phyloP scores from a whole-genome alignment of 2,797 vertebrate genomes.

The Sparus aurata region DNA sequence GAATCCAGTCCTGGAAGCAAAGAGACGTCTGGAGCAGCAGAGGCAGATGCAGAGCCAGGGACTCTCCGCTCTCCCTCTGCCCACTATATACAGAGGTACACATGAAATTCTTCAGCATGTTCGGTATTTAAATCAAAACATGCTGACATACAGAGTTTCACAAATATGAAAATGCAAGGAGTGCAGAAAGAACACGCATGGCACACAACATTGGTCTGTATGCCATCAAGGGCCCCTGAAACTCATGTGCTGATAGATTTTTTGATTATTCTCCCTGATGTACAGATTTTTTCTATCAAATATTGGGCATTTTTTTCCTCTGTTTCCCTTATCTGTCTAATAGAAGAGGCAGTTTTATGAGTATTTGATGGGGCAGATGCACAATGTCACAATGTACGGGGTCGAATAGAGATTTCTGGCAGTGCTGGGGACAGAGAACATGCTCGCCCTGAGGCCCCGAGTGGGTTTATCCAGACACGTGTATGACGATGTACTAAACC shows the following conservation, averaged over 20 bases:
- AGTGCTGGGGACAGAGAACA: constrained; percentile 62
- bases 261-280: background rate
- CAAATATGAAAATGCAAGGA: constrained; percentile 29
- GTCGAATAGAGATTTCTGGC: constrained; percentile 55
- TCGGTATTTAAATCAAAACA: constrained; percentile 20
- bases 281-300: background rate
- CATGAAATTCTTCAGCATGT: background rate
- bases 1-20: constrained; percentile 99
- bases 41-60: constrained; percentile 97
- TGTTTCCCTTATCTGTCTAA: background rate
- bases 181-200: background rate
- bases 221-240: background rate
- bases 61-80: constrained; percentile 94
- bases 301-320: constrained; percentile 17
- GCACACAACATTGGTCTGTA: background rate
- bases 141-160: constrained; percentile 13
- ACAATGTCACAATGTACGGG: constrained; percentile 54
- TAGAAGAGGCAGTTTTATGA: constrained; percentile 31
- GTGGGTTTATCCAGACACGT: constrained; percentile 41
- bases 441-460: constrained; percentile 62
- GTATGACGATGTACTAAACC: constrained; percentile 43
- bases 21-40: constrained; percentile 97
- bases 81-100: constrained; percentile 84
- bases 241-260: background rate
- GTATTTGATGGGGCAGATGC: constrained; percentile 54